phyloP scores from a whole-genome alignment of 2,113 vertebrate species.

The Dissostichus mawsoni region DNA sequence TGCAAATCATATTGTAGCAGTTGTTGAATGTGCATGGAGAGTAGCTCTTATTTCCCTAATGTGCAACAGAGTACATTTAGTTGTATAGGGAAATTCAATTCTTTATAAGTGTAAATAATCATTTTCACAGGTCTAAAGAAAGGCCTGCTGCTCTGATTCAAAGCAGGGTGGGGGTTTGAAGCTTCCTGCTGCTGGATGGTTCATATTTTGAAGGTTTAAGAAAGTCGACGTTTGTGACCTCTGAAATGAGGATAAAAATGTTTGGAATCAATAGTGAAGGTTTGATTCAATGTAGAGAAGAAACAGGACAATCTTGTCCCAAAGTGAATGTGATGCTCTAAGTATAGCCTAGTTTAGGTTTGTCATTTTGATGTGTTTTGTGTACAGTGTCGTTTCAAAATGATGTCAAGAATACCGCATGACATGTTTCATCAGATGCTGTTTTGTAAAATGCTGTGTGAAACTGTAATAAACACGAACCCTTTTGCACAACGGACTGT shows the following conservation, averaged over 20 bases:
- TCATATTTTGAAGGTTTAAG: not conserved
- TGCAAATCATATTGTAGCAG: not conserved
- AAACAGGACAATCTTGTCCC: not conserved
- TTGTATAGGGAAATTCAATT: not conserved
- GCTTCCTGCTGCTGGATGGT: not conserved
- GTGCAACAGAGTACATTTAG: not conserved
- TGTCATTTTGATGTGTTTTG: slow-evolving; percentile 17
- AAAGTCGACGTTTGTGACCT: slow-evolving; percentile 10
- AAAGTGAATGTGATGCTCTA: not conserved
- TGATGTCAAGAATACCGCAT: not conserved
- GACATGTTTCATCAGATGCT: not conserved
- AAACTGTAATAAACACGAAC: slow-evolving; percentile 44
- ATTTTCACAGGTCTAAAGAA: not conserved
- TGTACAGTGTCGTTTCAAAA: not conserved
- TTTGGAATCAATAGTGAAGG: not conserved
- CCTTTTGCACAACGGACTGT: slow-evolving; percentile 19
- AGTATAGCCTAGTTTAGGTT: not conserved
- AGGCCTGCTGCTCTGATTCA: not conserved
- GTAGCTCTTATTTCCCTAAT: not conserved
- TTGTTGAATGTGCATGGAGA: not conserved
- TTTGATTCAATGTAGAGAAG: not conserved
- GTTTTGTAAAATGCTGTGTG: slow-evolving; percentile 9
- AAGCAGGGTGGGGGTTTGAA: not conserved
- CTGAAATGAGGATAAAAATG: not conserved
- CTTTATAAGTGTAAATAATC: not conserved